These are phyloP conservation scores for Desmodus rotundus DNA, from an alignment of 2,113 vertebrate genomes.

Conservation along the genomic window DNA sequence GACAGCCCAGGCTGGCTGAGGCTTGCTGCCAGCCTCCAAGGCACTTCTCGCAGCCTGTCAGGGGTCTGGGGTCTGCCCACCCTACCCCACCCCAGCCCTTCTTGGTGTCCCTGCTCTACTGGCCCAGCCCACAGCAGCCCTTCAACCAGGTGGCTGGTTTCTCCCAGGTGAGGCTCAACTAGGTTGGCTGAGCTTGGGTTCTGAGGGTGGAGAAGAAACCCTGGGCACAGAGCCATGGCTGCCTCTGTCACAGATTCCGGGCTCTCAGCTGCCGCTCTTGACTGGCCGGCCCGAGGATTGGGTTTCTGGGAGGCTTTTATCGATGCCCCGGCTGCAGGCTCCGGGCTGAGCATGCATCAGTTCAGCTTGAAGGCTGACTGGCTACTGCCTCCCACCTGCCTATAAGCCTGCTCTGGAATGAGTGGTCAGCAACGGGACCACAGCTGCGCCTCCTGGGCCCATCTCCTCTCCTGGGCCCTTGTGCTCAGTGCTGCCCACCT, in stretches of 20 bases:
- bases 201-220: background rate
- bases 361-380: background rate
- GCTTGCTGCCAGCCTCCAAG: background rate
- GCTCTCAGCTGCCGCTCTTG: background rate
- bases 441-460: background rate
- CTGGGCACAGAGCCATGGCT: background rate
- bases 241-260: background rate
- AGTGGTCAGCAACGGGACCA: background rate
- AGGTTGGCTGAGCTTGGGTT: background rate
- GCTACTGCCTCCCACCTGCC: background rate
- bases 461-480: background rate
- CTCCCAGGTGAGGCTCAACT: background rate
- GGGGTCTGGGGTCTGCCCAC: background rate
- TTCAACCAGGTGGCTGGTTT: background rate
- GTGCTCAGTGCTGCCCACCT: background rate
- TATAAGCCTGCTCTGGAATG: background rate
- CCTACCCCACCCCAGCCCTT: background rate
- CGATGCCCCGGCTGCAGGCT: background rate
- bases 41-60: background rate
- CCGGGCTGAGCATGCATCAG: background rate
- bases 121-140: background rate
- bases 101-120: rapidly evolving
- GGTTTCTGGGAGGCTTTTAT: background rate
- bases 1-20: slow-evolving; percentile 1
- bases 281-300: rapidly evolving